Evolutionary conservation across 2,888 invertebrate species (phyloP), one percentile per base, ranked within the genome.

Genomic region (Rapana venosa): DNA sequence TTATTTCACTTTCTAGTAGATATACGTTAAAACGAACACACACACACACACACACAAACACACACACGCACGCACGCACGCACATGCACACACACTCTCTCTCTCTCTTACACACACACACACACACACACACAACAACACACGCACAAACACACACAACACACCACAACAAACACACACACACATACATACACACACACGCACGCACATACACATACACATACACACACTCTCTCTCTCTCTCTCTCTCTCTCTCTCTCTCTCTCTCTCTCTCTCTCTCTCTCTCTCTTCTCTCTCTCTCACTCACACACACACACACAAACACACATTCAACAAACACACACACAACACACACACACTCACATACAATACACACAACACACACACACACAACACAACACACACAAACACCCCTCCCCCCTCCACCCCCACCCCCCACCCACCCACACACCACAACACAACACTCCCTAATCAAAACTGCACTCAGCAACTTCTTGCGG

Each of bases 111-210:
- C n/a, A n/a, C n/a, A n/a, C n/a, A n/a, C n/a, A n/a, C n/a, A 66
- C 66, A 13, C 66, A 66, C 66, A 13, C 66, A 66, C 26, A 13
- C 66, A 66, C 66, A 13, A 17, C 17, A 2, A 66, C 66, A 66
- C 66, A 66, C 66, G 13, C 66, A 66, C 66, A 66, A 2, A 66
- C 66, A 66, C 26, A 66, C 66, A 66, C 66, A n/a, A 66, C 66
- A 66, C 66, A 66, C 66, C n/a, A n/a, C n/a, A n/a, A n/a, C n/a
- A n/a, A n/a, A n/a, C 66, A 66, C 66, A 66, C 66, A 66, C 66
- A 66, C 66, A 66, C 66, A 66, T 13, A 66, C 66, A 66, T 13
- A 66, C 66, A 66, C 66, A 66, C 66, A 66, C 66, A 66, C 66
- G 13, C 66, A 66, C 66, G 13, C 66, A 66, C 66, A 66, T 13